Conservation (phyloP, 2,797 vertebrate species). For the Thunnus albacares region DNA sequence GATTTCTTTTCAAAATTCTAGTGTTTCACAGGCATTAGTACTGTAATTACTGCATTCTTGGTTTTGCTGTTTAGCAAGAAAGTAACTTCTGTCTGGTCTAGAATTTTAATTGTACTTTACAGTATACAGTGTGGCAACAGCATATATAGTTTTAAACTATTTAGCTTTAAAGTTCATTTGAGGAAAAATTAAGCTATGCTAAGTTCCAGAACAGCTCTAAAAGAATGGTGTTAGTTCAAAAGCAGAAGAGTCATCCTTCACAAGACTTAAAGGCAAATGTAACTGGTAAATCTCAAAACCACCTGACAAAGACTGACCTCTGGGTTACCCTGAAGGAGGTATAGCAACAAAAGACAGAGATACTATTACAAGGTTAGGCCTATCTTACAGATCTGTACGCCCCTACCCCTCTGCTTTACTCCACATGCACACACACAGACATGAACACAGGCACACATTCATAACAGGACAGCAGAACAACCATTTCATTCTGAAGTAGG, state of each 20-base stretch:
- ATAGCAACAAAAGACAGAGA: constrained; percentile 71
- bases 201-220: constrained; percentile 8
- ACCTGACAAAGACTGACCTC: constrained; percentile 72
- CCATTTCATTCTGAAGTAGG: constrained; percentile 21
- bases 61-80: constrained; percentile 52
- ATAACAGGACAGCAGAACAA: constrained; percentile 62
- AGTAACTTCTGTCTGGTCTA: constrained; percentile 38
- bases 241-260: constrained; percentile 42
- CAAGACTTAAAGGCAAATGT: constrained; percentile 35
- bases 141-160: not conserved
- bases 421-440: constrained; percentile 23
- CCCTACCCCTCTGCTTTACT: constrained; percentile 5
- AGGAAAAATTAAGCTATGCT: not conserved
- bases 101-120: constrained; percentile 34
- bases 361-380: constrained; percentile 68
- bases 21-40: constrained; percentile 51
- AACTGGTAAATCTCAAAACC: constrained; percentile 73
- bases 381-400: constrained; percentile 54
- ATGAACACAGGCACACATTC: constrained; percentile 45
- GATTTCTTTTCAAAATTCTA: constrained; percentile 40
- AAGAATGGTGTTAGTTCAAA: constrained; percentile 44
- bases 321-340: constrained; percentile 67
- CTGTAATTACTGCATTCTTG: constrained; percentile 48
- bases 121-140: not conserved
- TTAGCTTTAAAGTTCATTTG: constrained; percentile 10